Conservation (phyloP, 2,113 vertebrate genomes). For the Rutilus rutilus region DNA sequence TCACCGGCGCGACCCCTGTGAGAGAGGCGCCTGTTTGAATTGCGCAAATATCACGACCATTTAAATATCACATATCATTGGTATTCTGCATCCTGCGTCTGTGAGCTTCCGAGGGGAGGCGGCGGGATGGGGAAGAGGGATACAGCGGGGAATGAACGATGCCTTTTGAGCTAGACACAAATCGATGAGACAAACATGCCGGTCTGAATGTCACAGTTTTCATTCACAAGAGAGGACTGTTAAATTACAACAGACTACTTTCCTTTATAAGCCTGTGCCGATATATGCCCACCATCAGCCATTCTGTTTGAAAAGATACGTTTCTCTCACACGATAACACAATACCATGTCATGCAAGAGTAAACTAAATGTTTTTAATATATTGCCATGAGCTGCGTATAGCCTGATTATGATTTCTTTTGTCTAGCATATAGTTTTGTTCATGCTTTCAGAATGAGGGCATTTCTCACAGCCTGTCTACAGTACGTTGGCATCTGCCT, state of each 20-base stretch:
- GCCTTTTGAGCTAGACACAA: slow-evolving; percentile 64
- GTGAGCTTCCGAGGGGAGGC: slow-evolving; percentile 45
- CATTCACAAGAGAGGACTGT: slow-evolving; percentile 69
- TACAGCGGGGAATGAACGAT: slow-evolving; percentile 57
- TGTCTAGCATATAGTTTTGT: background rate
- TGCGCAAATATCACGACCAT: slow-evolving; percentile 74
- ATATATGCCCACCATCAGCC: background rate
- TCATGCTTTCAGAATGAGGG: slow-evolving; percentile 2
- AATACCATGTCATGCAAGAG: background rate
- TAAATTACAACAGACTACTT: slow-evolving; percentile 69
- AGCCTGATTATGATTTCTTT: background rate
- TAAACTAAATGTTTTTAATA: background rate
- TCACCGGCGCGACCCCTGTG: slow-evolving; percentile 60
- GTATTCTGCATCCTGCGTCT: slow-evolving; percentile 67
- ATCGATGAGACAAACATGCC: slow-evolving; percentile 78
- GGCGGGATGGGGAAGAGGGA: slow-evolving; percentile 48
- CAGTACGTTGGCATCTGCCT: background rate
- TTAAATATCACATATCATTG: slow-evolving; percentile 79
- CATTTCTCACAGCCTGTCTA: background rate
- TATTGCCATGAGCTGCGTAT: background rate
- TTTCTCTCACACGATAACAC: background rate
- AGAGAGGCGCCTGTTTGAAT: slow-evolving; percentile 67
- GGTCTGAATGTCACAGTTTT: slow-evolving; percentile 76
- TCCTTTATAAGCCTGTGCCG: slow-evolving; percentile 25
- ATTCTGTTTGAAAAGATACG: background rate